Evolutionary conservation across 1,140 invertebrate genomes (phyloP), one percentile per base, ranked within the genome.

Genomic region (Pachyrhynchus sulphureomaculatus): DNA sequence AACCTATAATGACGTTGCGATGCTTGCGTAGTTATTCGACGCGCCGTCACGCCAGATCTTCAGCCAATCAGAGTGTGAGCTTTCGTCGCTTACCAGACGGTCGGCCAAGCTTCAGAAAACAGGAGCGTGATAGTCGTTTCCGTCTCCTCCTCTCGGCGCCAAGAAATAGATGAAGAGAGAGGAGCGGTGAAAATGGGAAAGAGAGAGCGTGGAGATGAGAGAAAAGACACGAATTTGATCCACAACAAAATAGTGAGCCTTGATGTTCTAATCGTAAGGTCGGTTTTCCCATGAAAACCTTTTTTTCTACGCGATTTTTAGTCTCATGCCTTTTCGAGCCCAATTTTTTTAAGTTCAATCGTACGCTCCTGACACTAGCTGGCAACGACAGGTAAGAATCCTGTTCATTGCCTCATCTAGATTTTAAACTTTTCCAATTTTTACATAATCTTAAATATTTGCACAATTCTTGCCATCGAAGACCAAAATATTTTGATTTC

Each of bases 211-310:
- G 42, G 72, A 72, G 67, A 71, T 68, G 73, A 75, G 72, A 75
- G 72, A 71, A 75, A 69, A 73, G 72, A 71, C 64, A 71, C 67
- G 73, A 75, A 75, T 75, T 75, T 75, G 74, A 76, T 73, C 75
- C 75, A 75, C 73, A 75, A 76, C 72, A 75, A 75, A 76, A 75
- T 76, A 75, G 74, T 75, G 73, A 75, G 69, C 72, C 69, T 75
- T 73, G 72, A 74, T 72, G 68, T 72, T 72, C 72, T 75, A 73
- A 70, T 68, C 70, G 72, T 70, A 72, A 64, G 53, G 74, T 76
- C 69, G 68, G 71, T 74, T 75, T 75, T 73, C 68, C 75, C 58
- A 47, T 61, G 58, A 61, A 61, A 53, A 61, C 18, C 49, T 23
- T 45, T 61, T 61, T 49, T 53, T 51, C 15, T 44, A 9, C n/a